A percentile compares a stretch with the other conserved stretches of the same genome.
Conservation (phyloP, 2,113 vertebrate species). For the Cryptomyrus ogoouensis region DNA sequence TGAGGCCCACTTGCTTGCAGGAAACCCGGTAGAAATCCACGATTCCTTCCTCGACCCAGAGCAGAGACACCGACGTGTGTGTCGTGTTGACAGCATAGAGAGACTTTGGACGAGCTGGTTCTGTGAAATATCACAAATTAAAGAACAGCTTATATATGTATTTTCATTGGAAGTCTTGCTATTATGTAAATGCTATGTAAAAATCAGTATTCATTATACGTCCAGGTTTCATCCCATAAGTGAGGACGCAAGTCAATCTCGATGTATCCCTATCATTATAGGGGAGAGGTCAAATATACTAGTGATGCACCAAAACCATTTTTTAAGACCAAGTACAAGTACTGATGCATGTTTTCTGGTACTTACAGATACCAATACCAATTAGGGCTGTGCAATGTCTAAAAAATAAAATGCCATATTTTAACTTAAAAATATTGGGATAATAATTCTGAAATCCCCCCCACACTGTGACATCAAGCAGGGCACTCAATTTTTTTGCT, state of each 20-base stretch:
- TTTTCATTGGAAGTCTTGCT: too few species aligned
- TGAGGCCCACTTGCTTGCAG: conserved; percentile 62
- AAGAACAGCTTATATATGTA: neutral
- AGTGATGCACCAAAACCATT: neutral
- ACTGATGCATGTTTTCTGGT: neutral
- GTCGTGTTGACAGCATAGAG: conserved; percentile 87
- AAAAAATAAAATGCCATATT: neutral
- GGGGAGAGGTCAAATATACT: neutral
- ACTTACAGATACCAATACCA: neutral
- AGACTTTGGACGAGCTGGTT: conserved; percentile 81
- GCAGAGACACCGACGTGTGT: conserved; percentile 79
- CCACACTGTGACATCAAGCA: neutral
- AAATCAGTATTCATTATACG: too few species aligned
- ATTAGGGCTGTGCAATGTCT: neutral
- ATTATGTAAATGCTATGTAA: too few species aligned
- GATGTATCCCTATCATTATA: neutral
- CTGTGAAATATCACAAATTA: conserved; percentile 48
- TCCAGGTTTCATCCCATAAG: too few species aligned
- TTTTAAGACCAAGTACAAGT: neutral
- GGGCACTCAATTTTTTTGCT: neutral
- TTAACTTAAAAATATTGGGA: neutral
- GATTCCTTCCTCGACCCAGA: conserved; percentile 90
- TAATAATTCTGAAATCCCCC: neutral
- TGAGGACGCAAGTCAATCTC: neutral
- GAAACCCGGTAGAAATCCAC: conserved; percentile 84